A percentile compares a stretch with the other conserved stretches of the same genome.
Evolutionary conservation across 2,888 invertebrate genomes (phyloP).

Genomic region (Heterodera filipjevi): DNA sequence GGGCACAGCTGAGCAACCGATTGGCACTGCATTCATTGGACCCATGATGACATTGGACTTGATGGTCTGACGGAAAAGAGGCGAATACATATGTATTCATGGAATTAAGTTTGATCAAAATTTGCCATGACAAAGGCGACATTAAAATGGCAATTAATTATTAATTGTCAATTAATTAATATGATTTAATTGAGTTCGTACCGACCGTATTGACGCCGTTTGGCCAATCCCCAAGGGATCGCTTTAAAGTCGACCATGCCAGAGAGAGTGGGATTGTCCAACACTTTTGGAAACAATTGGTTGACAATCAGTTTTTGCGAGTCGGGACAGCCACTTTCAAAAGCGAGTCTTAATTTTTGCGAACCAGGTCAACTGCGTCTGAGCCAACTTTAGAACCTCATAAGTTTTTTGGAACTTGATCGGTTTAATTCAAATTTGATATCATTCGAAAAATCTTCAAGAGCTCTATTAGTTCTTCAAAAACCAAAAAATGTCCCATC

Average conservation of each 20-base stretch:
- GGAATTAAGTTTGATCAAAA: no score
- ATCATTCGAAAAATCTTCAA: no score
- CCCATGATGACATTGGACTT: slow-evolving; percentile 45
- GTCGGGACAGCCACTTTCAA: slow-evolving; percentile 47
- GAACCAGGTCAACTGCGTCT: no score
- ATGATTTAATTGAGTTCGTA: no score
- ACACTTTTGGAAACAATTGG: slow-evolving; percentile 43
- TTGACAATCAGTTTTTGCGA: slow-evolving; percentile 47
- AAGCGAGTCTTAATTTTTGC: slow-evolving; percentile 35
- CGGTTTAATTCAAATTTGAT: no score
- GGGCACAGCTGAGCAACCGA: slow-evolving; percentile 38
- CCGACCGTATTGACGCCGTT: slow-evolving; percentile 33
- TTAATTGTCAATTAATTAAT: background rate
- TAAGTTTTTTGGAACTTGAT: no score
- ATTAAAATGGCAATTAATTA: no score
- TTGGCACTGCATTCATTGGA: slow-evolving; percentile 44
- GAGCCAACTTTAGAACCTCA: no score
- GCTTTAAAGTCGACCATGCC: slow-evolving; percentile 45
- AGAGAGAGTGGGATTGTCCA: slow-evolving; percentile 34
- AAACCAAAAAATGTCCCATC: no score
- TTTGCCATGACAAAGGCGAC: no score
- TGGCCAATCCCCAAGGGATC: slow-evolving; percentile 49
- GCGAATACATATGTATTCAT: no score
- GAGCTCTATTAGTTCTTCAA: no score
- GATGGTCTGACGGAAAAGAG: slow-evolving; percentile 1